Base-by-base conservation (phyloP, 2,113 vertebrate species). In the Chloebia gouldiae region DNA sequence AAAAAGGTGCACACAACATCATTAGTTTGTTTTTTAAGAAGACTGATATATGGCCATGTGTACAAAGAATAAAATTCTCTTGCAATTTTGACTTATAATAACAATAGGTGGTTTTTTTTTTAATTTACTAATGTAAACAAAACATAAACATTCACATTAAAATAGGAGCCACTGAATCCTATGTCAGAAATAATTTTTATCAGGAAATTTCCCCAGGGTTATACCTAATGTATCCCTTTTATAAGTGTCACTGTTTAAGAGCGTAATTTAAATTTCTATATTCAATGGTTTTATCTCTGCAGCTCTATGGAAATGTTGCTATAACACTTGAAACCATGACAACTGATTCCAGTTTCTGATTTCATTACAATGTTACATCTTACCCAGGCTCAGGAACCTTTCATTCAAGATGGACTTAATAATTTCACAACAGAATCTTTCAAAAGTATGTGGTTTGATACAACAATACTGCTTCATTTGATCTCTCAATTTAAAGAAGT, bases 251-350 rank as follows among this genome's bases (percentile, higher is more conserved):
- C 23, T 59, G 39, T 68, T 83, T 69, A 92, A 81, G 40, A 89
- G 81, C 31, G 27, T 57, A 85, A 93, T 81, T 82, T 81, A 71
- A 68, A 95, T 79, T 60, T 79, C 73, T 87, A 5, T 65, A 61
- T 68, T 71, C 84, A 57, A 54, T 72, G 57, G n/a, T 85, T 95
- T 87, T 79, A 72, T 39, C 57, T 85, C 53, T 79, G 39, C 47
- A 86, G n/a, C 40, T 90, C 12, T 76, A 64, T n/a, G 25, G 50
- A 92, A 82, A 69, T 87, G 53, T 94, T 92, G 66, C 45, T 82
- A 4, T 91, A 94, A 89, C 66, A 82, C 59, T 65, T 71, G 91
- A 92, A 95, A 95, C 81, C 91, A 96, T 95, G 95, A 89, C 81
- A 95, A 95, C 80, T 50, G 79, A 79, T 95, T 75, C 66, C 42